phyloP scores from a whole-genome alignment of 2,797 vertebrate species.

The Myotis myotis region DNA sequence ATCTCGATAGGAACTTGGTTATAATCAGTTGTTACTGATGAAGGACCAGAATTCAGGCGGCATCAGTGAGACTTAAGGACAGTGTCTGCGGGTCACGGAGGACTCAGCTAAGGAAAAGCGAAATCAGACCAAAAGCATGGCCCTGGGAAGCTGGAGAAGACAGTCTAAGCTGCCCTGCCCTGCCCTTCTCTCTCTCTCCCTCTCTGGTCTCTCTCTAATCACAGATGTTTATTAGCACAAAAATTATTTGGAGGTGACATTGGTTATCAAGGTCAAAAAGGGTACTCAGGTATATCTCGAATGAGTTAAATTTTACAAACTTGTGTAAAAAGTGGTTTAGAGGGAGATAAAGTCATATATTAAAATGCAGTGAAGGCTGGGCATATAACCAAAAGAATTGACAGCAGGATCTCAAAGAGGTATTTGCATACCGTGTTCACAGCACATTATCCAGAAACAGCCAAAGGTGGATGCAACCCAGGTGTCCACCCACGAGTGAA shows the following conservation, averaged over 20 bases:
- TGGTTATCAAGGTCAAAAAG: not conserved
- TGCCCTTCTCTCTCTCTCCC: too few relatives aligned
- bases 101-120: not conserved
- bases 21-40: rapidly evolving
- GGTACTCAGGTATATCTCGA: not conserved
- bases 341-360: not conserved
- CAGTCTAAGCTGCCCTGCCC: not conserved
- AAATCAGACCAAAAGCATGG: too few relatives aligned
- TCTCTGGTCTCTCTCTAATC: too few relatives aligned
- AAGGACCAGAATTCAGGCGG: not conserved
- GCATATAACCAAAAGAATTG: rapidly evolving
- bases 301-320: not conserved
- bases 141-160: not conserved
- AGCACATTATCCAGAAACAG: rapidly evolving
- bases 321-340: not conserved
- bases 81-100: not conserved
- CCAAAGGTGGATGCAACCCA: not conserved
- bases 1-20: not conserved
- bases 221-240: not conserved
- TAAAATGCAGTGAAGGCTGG: not conserved
- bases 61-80: not conserved
- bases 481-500: rapidly evolving
- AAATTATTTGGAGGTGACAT: not conserved
- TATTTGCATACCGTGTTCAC: rapidly evolving
- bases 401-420: not conserved